phyloP scores from a whole-genome alignment of 2,888 invertebrate species.

The Drosophila phalerata region DNA sequence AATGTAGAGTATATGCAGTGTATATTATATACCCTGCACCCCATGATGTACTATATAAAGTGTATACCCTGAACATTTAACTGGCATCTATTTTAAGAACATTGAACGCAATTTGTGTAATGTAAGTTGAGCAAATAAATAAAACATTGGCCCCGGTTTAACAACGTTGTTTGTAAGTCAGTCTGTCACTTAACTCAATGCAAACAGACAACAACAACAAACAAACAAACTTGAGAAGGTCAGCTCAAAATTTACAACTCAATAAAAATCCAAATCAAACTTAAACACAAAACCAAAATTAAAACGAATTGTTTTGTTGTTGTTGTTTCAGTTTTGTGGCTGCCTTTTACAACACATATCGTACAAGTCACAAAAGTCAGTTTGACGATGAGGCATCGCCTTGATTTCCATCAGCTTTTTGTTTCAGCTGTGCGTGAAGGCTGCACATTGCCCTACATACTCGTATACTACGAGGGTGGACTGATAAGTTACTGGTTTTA shows the following conservation, averaged over 20 bases:
- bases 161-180: constrained; percentile 22
- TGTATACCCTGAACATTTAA: constrained; percentile 29
- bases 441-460: constrained; percentile 31
- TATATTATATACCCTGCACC: background rate
- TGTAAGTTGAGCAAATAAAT: constrained; percentile 64
- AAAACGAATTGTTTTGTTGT: constrained; percentile 33
- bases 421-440: constrained; percentile 58
- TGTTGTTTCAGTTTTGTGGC: constrained; percentile 14
- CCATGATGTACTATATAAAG: background rate
- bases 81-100: constrained; percentile 61
- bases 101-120: constrained; percentile 62
- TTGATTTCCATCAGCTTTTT: constrained; percentile 20
- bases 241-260: constrained; percentile 70
- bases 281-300: constrained; percentile 30
- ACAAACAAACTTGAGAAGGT: constrained; percentile 75
- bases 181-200: constrained; percentile 28
- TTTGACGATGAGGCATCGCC: constrained; percentile 27
- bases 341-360: constrained; percentile 27
- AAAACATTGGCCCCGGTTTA: constrained; percentile 63
- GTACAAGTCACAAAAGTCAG: constrained; percentile 37
- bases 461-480: background rate
- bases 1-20: background rate
- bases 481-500: background rate
- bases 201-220: constrained; percentile 30
- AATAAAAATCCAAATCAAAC: constrained; percentile 41